Conservation (phyloP, 2,113 vertebrate genomes). For the Scatophagus argus region DNA sequence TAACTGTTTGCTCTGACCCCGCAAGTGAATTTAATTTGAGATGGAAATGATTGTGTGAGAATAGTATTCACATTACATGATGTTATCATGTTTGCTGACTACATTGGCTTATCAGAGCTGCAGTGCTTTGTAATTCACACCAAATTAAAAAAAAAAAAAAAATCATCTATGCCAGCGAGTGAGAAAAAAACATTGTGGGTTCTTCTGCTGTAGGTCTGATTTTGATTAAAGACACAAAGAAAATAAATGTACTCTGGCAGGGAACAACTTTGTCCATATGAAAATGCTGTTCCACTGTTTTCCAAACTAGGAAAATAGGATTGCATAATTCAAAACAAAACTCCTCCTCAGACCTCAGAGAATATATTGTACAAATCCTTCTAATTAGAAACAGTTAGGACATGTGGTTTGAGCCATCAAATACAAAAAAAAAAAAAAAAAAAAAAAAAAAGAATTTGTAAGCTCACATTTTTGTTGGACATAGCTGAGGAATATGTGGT, state of each 20-base stretch:
- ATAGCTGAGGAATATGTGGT: constrained; percentile 41
- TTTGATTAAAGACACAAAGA: constrained; percentile 25
- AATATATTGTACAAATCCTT: constrained; percentile 36
- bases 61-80: neutral
- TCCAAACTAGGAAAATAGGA: constrained; percentile 1
- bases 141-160: too few relatives aligned
- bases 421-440: too few relatives aligned
- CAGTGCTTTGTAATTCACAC: neutral
- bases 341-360: constrained; percentile 1
- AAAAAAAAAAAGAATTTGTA: constrained; percentile 42
- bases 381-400: constrained; percentile 60
- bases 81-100: constrained; percentile 2
- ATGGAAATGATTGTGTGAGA: neutral
- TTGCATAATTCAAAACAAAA: constrained; percentile 7
- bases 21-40: neutral
- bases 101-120: constrained; percentile 6
- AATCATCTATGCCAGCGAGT: neutral
- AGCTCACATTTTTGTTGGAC: constrained; percentile 54
- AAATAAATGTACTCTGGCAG: neutral
- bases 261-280: neutral
- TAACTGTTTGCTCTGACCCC: neutral
- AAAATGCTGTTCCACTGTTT: neutral
- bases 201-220: neutral
- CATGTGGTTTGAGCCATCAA: constrained; percentile 44
- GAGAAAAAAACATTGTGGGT: neutral